phyloP scores from a whole-genome alignment of 2,113 vertebrate species.

The Gymnocephalus cernua region DNA sequence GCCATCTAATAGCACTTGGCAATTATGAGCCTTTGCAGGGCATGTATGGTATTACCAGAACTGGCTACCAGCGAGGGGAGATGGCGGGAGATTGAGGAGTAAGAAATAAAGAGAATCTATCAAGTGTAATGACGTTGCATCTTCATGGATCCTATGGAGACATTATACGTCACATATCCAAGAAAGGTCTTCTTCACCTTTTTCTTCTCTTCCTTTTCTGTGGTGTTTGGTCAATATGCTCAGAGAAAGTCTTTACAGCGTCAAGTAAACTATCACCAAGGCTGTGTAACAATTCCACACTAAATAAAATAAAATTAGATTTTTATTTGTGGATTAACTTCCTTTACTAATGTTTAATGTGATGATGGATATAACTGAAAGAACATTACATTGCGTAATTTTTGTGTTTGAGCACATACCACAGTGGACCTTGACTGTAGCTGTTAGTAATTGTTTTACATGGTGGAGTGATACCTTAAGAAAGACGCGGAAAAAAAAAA shows the following conservation, averaged over 20 bases:
- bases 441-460: background rate
- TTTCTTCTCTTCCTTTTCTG: background rate
- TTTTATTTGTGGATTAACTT: background rate
- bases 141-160: too few relatives aligned
- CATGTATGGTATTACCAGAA: conserved; percentile 74
- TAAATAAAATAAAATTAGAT: background rate
- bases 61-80: conserved; percentile 58
- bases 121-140: background rate
- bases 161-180: background rate
- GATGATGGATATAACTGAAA: background rate
- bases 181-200: background rate
- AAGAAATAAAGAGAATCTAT: background rate
- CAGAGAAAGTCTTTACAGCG: background rate
- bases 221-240: background rate
- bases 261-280: background rate
- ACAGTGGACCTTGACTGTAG: background rate
- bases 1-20: conserved; percentile 70
- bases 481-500: too few relatives aligned
- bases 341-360: background rate
- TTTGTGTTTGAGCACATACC: background rate
- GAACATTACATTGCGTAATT: rapidly evolving
- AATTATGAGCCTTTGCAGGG: conserved; percentile 73
- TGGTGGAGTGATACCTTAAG: background rate
- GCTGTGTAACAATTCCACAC: background rate
- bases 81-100: background rate